Base-by-base conservation (phyloP, 2,113 vertebrate genomes). In the Channa argus region DNA sequence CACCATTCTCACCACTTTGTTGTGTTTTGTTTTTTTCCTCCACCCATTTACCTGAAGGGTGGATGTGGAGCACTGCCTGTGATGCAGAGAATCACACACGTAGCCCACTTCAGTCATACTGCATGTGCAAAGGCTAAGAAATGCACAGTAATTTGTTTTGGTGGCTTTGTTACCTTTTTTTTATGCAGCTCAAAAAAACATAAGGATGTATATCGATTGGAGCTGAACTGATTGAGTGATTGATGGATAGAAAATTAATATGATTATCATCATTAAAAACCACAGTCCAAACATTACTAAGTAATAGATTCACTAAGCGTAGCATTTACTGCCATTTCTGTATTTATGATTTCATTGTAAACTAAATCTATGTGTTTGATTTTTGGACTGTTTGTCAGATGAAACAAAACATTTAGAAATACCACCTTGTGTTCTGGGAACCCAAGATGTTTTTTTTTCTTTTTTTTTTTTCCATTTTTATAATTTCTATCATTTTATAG, bases 81-180 rank as follows among this genome's bases (percentile, higher is more conserved):
- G n/a, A 61, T 41, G 64, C 37, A 56, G 68, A 51, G 51, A 77
- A 33, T 63, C 67, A 0, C 2, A 50, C 46, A 63, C 69, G 80
- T 39, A 37, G 13, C 51, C 24, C 65, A 53, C 46, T 70, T 70
- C 8, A 44, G 50, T 66, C 10, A 5, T 7, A 14, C 59, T 59
- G 14, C n/a, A 34, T 52, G 2, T n/a, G 45, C 34, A n/a, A 39
- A 11, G 7, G 33, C 8, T 10, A 66, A 50, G 13, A 44, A 34
- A 69, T 14, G 24, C 54, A 5, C 12, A 55, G n/a, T 12, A 43
- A 58, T 61, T 34, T 24, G 14, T 6, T 56, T 47, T 9, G 24
- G 10, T 6, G 46, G 24, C 8, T 8, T 43, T 47, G 43, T 33
- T 0, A 0, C 7, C 1, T 41, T 41, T 41, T 6, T 5, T 4